phyloP scores from a whole-genome alignment of 2,797 vertebrate species.

The Diceros bicornis region DNA sequence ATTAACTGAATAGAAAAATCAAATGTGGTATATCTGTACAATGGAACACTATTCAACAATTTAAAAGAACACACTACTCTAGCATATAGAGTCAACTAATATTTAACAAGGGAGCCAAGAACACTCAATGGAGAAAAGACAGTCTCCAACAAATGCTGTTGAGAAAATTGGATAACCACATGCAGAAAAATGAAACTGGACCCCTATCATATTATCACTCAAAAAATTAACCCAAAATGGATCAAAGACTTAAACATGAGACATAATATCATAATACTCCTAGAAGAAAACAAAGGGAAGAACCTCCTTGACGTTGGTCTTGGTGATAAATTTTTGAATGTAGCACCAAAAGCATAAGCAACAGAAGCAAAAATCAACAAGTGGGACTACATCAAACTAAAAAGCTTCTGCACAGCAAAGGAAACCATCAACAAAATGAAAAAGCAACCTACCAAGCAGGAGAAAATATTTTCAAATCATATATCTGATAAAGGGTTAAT shows the following conservation, averaged over 20 bases:
- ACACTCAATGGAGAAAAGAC: background rate
- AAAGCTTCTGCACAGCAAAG: background rate
- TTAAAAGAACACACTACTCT: background rate
- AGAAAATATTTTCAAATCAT: background rate
- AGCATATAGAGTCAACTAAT: background rate
- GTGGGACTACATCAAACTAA: background rate
- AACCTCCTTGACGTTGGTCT: background rate
- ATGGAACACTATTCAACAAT: background rate
- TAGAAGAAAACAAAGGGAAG: background rate
- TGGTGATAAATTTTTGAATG: background rate
- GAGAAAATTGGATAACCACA: background rate
- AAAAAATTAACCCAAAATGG: background rate
- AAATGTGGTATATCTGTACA: background rate
- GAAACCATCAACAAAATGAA: background rate
- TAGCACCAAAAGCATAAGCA: background rate
- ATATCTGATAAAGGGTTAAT: background rate
- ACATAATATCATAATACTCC: background rate
- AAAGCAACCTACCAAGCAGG: background rate
- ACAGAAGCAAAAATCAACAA: background rate
- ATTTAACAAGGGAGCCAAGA: background rate
- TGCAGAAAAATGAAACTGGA: background rate
- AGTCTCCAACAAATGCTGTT: background rate
- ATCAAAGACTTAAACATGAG: background rate
- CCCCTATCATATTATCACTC: background rate
- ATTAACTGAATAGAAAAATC: background rate